Base-by-base conservation (phyloP, 2,888 invertebrate genomes). In the Orchesella flavescens region DNA sequence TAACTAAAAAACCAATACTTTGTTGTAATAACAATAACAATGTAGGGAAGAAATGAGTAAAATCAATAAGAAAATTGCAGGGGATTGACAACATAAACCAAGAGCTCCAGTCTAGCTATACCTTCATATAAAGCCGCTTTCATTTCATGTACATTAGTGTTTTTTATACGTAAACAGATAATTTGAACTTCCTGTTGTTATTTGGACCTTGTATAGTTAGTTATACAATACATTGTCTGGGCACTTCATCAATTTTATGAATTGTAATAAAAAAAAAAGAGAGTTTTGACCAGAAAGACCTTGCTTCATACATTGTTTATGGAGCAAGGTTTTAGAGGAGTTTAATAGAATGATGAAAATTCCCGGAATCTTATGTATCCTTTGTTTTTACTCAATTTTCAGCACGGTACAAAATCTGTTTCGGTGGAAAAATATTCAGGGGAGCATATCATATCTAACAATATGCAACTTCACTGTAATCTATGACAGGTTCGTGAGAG, bases 61-160 rank as follows among this genome's bases (percentile, higher is more conserved):
- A 80, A 80, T 80, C 80, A 80, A 80, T 80, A 80, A 80, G 80
- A 80, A 80, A 80, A 80, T 80, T 80, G 80, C 21, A 72, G 73
- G 24, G 66, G 66, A 80, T 73, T 80, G 80, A 80, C 80, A 73
- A 44, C 71, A 63, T 63, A 68, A 66, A 69, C 46, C 53, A 49
- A 17, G 19, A 34, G 34, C 4, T 4, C 65, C 49, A 46, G n/a
- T 34, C 43, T 68, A n/a, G n/a, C 57, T 24, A 53, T 61, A 43
- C 24, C 53, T n/a, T 23, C 3, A 61, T n/a, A 21, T 15, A 65
- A 65, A n/a, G 59, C 53, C 57, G 69, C 65, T 43, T 2, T 7
- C 7, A 24, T 13, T 21, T 24, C n/a, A 43, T n/a, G 19, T 13
- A 44, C 34, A 65, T n/a, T 23, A 24, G 23, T 61, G 23, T 13